phyloP scores from a whole-genome alignment of 2,797 vertebrate genomes.

The Cichlasoma orientale region DNA sequence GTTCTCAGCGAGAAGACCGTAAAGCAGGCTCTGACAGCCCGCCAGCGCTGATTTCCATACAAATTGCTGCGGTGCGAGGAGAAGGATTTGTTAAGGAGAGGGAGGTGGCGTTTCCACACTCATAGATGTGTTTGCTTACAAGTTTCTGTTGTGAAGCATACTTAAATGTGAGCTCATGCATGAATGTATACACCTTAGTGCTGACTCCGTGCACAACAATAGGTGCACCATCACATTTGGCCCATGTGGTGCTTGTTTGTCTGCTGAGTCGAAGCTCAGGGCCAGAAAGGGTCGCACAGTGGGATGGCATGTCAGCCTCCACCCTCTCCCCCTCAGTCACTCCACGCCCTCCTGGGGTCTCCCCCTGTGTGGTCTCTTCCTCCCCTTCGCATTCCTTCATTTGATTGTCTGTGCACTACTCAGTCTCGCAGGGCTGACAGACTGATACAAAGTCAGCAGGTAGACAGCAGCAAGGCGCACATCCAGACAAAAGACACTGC shows the following conservation, averaged over 20 bases:
- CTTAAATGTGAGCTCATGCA: constrained; percentile 3
- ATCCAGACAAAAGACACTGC: constrained; percentile 15
- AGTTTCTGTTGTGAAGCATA: constrained; percentile 39
- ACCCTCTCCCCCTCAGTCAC: constrained; percentile 11
- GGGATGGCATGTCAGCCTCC: constrained; percentile 51
- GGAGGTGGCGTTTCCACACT: constrained; percentile 45
- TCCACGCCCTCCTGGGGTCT: constrained; percentile 53
- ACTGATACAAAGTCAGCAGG: constrained; percentile 49
- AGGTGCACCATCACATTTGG: constrained; percentile 34
- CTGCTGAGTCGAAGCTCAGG: constrained; percentile 19
- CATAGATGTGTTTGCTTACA: constrained; percentile 42
- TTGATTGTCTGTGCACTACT: constrained; percentile 52
- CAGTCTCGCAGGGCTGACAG: constrained; percentile 34
- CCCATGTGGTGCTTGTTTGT: constrained; percentile 54
- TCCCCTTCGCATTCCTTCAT: constrained; percentile 69
- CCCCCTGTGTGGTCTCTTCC: constrained; percentile 75
- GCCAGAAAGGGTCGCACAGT: constrained; percentile 59
- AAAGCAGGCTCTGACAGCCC: constrained; percentile 61
- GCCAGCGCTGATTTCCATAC: constrained; percentile 67
- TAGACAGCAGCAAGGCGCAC: constrained; percentile 16
- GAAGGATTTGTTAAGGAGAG: constrained; percentile 48
- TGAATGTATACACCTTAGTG: constrained; percentile 5
- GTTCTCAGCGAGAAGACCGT: constrained; percentile 52
- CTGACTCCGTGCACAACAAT: background rate
- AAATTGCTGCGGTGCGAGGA: constrained; percentile 54